These are phyloP conservation scores for Sinodicranocentrus sp. DNA, from an alignment of 2,888 invertebrate genomes.

Conservation along the genomic window DNA sequence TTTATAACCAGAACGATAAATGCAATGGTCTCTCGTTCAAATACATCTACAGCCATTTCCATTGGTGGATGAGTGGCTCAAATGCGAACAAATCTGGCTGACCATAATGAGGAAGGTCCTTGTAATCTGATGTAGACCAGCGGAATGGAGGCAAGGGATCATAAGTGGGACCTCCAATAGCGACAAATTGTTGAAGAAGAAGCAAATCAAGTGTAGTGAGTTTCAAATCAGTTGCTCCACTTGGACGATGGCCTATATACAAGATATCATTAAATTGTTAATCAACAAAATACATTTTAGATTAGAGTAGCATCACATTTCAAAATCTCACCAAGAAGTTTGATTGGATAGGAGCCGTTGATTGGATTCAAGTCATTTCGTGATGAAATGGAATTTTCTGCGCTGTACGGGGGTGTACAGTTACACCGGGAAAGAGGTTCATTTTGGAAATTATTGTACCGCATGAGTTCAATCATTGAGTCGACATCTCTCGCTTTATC, in stretches of 20 bases:
- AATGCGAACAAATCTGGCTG: slow-evolving; percentile 89
- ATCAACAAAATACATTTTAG: too few species aligned
- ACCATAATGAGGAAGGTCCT: slow-evolving; percentile 83
- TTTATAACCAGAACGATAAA: too few species aligned
- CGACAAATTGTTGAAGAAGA: slow-evolving; percentile 74
- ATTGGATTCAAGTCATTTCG: slow-evolving; percentile 85
- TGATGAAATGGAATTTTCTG: slow-evolving; percentile 86
- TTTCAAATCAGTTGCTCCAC: slow-evolving; percentile 85
- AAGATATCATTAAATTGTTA: background rate
- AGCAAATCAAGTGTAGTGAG: slow-evolving; percentile 73
- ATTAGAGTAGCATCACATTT: too few species aligned
- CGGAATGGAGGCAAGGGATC: slow-evolving; percentile 85
- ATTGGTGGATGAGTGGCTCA: slow-evolving; percentile 81
- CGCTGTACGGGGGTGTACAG: slow-evolving; percentile 86
- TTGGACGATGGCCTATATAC: slow-evolving; percentile 83
- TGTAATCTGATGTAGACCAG: slow-evolving; percentile 86
- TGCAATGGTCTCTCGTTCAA: too few species aligned
- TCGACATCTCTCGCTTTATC: slow-evolving; percentile 81
- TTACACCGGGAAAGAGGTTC: slow-evolving; percentile 85
- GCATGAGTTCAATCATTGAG: slow-evolving; percentile 82
- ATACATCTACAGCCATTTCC: slow-evolving; percentile 81
- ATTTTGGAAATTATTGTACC: slow-evolving; percentile 86
- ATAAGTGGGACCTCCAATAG: slow-evolving; percentile 79
- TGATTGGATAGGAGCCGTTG: slow-evolving; percentile 86
- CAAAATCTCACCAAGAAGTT: slow-evolving; percentile 80